Evolutionary conservation across 1,140 invertebrate species (phyloP), one percentile per base, ranked within the genome.

Genomic region (Drosophila bocqueti): DNA sequence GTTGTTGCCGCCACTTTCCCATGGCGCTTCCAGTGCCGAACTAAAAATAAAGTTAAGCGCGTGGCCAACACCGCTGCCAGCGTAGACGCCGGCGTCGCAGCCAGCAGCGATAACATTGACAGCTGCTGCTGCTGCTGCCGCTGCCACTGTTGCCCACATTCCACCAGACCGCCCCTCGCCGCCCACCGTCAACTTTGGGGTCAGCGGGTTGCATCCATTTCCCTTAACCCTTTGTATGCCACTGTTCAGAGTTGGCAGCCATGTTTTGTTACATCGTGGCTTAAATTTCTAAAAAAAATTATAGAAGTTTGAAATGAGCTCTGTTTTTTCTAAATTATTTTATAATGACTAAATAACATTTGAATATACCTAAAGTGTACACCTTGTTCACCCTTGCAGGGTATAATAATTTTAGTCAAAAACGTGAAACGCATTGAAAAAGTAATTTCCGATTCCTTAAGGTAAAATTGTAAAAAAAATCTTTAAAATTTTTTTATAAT

Each of bases 11-110:
- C 57, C 69, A 85, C 71, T 82, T 79, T 90, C 76, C 85, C 76
- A 63, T 85, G 71, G 59, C 71, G 65, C 71, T 90, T 90, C 85
- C 85, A 90, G 78, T 85, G 79, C 64, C 83, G 62, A 85, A 90
- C 85, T 91, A 90, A 90, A 90, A 90, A 90, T 91, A 91, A 90
- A 82, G 79, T 90, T 90, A 90, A 79, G 85, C 85, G 85, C 85
- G 73, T 90, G 85, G 79, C 85, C 83, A 84, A 60, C 55, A 63
- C 49, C 57, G 63, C 79, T 65, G 68, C 64, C 50, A 49, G 52
- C 40, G 43, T 42, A 36, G 34, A 36, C 46, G 36, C 8, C 42
- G 49, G 46, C 77, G 42, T 31, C 31, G 42, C 49, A 63, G 69
- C 43, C 60, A 65, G 73, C 73, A 62, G 73, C 77, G 84, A 84